Percentiles rank a stretch among this genome's conserved stretches.
Conservation (phyloP, 2,888 invertebrate genomes). For the Didymodactylos carnosus region DNA sequence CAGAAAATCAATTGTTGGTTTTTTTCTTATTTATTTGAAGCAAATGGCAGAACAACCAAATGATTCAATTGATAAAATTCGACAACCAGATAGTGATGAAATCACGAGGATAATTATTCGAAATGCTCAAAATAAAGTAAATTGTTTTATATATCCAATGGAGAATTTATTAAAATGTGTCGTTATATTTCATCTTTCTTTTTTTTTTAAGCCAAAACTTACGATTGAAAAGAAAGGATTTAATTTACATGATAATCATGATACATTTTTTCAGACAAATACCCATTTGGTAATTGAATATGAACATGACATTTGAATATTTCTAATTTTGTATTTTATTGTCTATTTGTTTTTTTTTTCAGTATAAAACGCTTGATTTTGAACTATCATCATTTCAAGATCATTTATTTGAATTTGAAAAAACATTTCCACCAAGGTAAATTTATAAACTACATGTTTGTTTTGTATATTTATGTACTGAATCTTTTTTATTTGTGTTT, state of each 20-base stretch:
- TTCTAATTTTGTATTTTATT: neutral
- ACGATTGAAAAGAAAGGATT: neutral
- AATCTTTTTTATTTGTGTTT: neutral
- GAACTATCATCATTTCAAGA: slow-evolving; percentile 60
- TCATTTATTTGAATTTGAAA: slow-evolving; percentile 63
- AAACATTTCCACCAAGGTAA: slow-evolving; percentile 62
- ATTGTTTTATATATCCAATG: no score
- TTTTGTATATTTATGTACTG: no score
- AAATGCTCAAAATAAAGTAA: neutral
- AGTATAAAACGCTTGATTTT: slow-evolving; percentile 53
- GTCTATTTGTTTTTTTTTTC: neutral
- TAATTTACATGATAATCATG: neutral
- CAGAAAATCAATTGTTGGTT: no score
- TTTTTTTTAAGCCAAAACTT: no score
- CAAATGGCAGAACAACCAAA: neutral
- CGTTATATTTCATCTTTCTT: no score
- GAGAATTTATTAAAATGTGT: no score
- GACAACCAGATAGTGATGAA: neutral
- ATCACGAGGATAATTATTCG: neutral
- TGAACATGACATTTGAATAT: no score
- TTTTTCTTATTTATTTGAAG: neutral
- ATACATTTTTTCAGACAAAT: neutral
- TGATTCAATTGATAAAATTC: neutral
- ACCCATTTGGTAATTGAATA: neutral
- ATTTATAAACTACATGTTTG: neutral